Evolutionary conservation across 2,113 vertebrate genomes (phyloP).

Genomic region (Bubo scandiacus): DNA sequence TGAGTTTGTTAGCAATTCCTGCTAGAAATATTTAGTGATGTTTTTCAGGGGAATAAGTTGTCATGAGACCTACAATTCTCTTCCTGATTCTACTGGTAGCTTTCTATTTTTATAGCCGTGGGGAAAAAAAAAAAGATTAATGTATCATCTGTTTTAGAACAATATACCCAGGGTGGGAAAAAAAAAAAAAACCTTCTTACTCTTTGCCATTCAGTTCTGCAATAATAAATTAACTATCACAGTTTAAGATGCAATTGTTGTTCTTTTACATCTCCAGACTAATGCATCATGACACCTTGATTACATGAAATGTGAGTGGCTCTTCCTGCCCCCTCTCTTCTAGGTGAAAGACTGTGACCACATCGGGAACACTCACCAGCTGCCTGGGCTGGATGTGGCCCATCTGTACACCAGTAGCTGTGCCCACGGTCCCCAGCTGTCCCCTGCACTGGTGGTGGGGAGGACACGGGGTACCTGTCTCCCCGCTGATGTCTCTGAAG

Average conservation of each 20-base stretch:
- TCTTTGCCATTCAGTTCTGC: conserved; percentile 18
- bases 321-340: not conserved
- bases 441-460: accelerated
- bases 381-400: not conserved
- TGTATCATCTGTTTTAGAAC: not conserved
- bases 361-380: not conserved
- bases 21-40: not conserved
- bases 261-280: conserved; percentile 18
- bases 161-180: not conserved
- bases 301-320: not conserved
- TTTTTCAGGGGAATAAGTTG: not conserved
- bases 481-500: accelerated
- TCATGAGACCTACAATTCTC: not conserved
- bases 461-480: accelerated
- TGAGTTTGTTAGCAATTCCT: not conserved
- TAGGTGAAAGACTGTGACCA: not conserved
- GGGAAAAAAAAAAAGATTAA: not conserved
- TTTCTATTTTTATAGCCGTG: not conserved
- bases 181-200: not conserved
- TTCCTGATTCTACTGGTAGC: not conserved
- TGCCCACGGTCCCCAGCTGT: accelerated
- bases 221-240: conserved; percentile 53
- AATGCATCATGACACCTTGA: not conserved
- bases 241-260: conserved; percentile 32
- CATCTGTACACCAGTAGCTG: accelerated